Evolutionary conservation across 2,888 invertebrate genomes (phyloP).

Genomic region (Toxonevra muliebris): DNA sequence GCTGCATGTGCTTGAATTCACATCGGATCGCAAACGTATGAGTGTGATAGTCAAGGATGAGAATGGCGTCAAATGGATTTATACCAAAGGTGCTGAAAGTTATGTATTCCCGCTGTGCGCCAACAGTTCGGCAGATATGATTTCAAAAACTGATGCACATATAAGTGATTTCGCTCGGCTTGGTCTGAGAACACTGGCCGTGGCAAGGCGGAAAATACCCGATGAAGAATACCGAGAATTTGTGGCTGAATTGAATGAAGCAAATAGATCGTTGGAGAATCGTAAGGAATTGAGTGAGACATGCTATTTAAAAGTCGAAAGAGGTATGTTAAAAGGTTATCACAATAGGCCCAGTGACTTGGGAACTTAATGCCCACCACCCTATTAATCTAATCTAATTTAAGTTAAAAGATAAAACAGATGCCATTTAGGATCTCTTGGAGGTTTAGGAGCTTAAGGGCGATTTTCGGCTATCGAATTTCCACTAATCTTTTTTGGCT

Average conservation of each 20-base stretch:
- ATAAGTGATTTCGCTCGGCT: constrained; percentile 70
- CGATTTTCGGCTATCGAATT: too few species aligned
- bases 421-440: too few species aligned
- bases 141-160: constrained; percentile 67
- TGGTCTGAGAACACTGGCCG: constrained; percentile 85
- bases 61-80: constrained; percentile 69
- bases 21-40: constrained; percentile 90
- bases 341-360: too few species aligned
- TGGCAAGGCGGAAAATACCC: constrained; percentile 75
- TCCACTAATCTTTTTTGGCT: too few species aligned
- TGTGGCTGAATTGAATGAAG: constrained; percentile 60
- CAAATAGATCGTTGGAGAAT: constrained; percentile 60
- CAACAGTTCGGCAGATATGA: constrained; percentile 55
- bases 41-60: constrained; percentile 83
- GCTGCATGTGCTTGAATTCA: constrained; percentile 87
- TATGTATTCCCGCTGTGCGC: constrained; percentile 75
- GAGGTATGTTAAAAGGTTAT: constrained; percentile 48
- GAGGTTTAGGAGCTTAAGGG: too few species aligned
- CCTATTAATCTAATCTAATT: too few species aligned
- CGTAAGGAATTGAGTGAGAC: constrained; percentile 57
- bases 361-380: too few species aligned
- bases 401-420: too few species aligned
- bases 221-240: constrained; percentile 75
- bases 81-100: constrained; percentile 86
- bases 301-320: constrained; percentile 60